These are phyloP conservation scores for Pomatorhinus ruficollis DNA, from an alignment of 2,113 vertebrate genomes.

Conservation along the genomic window DNA sequence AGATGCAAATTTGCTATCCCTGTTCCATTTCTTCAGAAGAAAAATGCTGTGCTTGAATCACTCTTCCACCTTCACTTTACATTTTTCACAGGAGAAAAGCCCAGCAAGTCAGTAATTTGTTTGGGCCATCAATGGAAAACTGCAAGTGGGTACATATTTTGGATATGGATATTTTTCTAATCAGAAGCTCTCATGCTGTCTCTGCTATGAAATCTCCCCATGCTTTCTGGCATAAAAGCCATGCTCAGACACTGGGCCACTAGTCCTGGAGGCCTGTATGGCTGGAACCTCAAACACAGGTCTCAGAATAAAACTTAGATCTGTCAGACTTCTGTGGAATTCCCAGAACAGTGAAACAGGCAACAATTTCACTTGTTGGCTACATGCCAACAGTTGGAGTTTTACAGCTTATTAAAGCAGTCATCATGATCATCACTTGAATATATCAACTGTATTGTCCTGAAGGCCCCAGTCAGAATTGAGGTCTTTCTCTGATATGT, in stretches of 20 bases:
- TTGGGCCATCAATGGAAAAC: background rate
- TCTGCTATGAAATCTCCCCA: background rate
- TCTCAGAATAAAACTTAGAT: background rate
- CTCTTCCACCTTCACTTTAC: background rate
- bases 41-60: background rate
- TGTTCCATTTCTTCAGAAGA: background rate
- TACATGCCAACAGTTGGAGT: background rate
- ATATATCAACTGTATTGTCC: background rate
- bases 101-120: background rate
- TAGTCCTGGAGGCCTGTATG: background rate
- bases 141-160: background rate
- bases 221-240: background rate
- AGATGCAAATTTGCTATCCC: background rate
- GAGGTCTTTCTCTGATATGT: background rate
- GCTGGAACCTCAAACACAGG: background rate
- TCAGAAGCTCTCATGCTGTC: background rate
- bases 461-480: background rate
- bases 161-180: background rate
- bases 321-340: background rate
- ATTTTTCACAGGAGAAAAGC: background rate
- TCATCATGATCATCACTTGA: background rate
- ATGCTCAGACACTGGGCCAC: background rate
- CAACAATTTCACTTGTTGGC: background rate
- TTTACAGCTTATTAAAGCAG: background rate
- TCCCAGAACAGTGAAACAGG: background rate